Evolutionary conservation across 2,797 vertebrate genomes (phyloP), one percentile per base, ranked within the genome.

Genomic region (Crotalus adamanteus): DNA sequence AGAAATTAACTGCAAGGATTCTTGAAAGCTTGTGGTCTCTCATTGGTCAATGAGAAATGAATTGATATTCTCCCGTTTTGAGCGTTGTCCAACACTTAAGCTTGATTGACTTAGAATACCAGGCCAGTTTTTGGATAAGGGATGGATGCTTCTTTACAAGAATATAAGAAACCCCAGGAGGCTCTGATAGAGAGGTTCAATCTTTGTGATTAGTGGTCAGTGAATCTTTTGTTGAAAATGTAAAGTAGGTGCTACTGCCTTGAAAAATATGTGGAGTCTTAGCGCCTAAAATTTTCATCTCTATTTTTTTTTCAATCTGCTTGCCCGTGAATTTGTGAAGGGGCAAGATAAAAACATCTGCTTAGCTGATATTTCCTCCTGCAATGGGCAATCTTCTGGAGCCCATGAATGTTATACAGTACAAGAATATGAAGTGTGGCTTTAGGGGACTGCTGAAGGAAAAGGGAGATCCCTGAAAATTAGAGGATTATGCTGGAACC

Each of bases 21-120:
- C 28, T 26, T 96, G 93, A 90, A 60, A 92, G 22, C 37, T 92
- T 85, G 92, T 86, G 90, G 31, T 73, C 93, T 2, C 13, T 94
- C 85, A 91, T 78, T 94, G 3, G 25, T 87, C 60, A 89, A 18
- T 78, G 20, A 47, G 86, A 85, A 88, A 31, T 90, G 90, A 95
- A 65, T 91, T 53, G 65, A 57, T 25, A 37, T 87, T 87, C 86
- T 94, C 59, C 91, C 90, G 85, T 12, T 88, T 65, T 18, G 94
- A 87, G 5, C 1, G 28, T 26, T 83, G 18, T 37, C 78, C 57
- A 28, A 6, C 18, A 86, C 42, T 93, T 94, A 93, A 3, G n/a
- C 88, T 4, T 91, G 28, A 92, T 69, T 94, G 47, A 65, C 4
- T 57, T 9, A 26, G 83, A 92, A 93, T 93, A 4, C 0, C 89